phyloP scores from a whole-genome alignment of 2,113 vertebrate species.

The Odocoileus virginianus region DNA sequence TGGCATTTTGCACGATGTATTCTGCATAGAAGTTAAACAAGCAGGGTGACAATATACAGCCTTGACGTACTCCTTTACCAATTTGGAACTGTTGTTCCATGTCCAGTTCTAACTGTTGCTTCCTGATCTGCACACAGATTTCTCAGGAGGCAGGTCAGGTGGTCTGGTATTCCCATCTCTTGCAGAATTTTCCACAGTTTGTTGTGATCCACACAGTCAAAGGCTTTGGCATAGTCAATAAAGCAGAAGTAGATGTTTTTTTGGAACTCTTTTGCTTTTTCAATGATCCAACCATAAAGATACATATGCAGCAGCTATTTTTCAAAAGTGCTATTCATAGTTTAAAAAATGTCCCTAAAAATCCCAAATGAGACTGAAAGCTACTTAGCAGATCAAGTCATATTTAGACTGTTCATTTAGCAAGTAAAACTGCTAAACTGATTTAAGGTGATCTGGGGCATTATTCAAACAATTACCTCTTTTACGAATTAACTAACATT shows the following conservation, averaged over 20 bases:
- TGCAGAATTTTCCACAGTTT: not conserved
- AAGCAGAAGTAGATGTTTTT: not conserved
- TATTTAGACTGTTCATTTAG: slow-evolving; percentile 23
- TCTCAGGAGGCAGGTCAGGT: not conserved
- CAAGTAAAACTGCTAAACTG: slow-evolving; percentile 36
- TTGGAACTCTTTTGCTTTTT: not conserved
- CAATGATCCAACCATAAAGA: not conserved
- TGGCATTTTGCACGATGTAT: not conserved
- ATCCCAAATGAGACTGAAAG: not conserved
- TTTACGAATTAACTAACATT: not conserved
- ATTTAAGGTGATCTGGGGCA: not conserved
- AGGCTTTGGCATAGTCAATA: not conserved
- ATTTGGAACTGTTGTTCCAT: not conserved
- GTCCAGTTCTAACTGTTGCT: not conserved
- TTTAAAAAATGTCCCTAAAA: not conserved
- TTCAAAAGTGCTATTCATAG: not conserved
- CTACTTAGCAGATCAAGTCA: slow-evolving; percentile 1
- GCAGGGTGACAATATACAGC: not conserved
- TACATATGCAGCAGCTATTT: not conserved
- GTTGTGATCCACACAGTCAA: not conserved
- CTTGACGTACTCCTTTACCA: not conserved
- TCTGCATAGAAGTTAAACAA: not conserved
- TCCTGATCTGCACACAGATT: not conserved
- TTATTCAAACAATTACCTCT: not conserved
- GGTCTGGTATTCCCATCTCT: not conserved